These are phyloP conservation scores for Zoanthus sociatus DNA, from an alignment of 92 coral and sea anemone species.

Conservation along the genomic window DNA sequence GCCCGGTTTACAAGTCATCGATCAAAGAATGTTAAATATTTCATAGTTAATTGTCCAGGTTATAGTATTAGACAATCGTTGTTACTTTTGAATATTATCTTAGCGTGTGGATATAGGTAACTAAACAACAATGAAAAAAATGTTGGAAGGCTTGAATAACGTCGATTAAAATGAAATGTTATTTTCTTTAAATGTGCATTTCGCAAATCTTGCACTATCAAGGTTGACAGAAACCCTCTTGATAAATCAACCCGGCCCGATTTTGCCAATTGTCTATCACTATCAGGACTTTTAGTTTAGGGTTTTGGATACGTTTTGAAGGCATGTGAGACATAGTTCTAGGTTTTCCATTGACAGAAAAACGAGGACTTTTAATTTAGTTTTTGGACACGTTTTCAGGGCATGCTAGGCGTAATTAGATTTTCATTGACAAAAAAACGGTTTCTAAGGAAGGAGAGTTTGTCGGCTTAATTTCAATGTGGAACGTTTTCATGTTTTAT, in stretches of 20 bases:
- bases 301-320: no score
- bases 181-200: background rate
- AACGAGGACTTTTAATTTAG: background rate
- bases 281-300: no score
- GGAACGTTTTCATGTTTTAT: background rate
- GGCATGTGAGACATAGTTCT: no score
- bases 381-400: background rate
- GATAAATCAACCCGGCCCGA: no score
- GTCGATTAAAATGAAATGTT: background rate
- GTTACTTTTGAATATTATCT: background rate
- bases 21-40: constrained; percentile 33
- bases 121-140: background rate
- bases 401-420: background rate
- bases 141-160: background rate
- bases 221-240: background rate
- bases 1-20: background rate
- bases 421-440: constrained; percentile 4
- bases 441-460: background rate
- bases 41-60: constrained; percentile 31
- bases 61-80: constrained; percentile 3
- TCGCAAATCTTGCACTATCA: background rate
- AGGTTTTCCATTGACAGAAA: background rate
- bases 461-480: background rate
- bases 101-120: background rate
- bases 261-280: background rate